Percentiles rank a stretch among this genome's conserved stretches.
phyloP scores from a whole-genome alignment of 2,797 vertebrate genomes.

The Vultur gryphus region DNA sequence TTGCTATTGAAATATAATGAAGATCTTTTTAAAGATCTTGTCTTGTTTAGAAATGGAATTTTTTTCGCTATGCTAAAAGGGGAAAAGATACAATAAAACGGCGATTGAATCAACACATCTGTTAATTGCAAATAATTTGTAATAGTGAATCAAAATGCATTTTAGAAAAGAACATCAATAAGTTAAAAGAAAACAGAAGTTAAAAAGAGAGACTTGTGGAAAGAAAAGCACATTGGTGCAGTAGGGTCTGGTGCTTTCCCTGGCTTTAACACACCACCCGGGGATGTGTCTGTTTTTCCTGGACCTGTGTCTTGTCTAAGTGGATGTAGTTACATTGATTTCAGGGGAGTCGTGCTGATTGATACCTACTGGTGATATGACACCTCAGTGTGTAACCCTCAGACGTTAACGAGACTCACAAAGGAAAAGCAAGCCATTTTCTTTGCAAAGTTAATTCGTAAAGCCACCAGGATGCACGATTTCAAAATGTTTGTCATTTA shows the following conservation, averaged over 20 bases:
- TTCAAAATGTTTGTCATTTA: neutral
- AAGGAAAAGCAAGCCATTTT: neutral
- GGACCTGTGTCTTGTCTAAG: neutral
- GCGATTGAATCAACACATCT: neutral
- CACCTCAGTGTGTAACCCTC: neutral
- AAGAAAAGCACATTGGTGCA: neutral
- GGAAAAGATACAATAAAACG: neutral
- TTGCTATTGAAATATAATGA: neutral
- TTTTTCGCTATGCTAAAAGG: neutral
- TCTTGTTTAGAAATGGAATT: neutral
- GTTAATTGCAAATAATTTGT: neutral
- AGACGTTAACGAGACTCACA: neutral
- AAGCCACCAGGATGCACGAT: neutral
- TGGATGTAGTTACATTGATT: neutral
- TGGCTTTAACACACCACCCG: neutral
- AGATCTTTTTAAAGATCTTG: neutral
- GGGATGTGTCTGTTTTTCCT: neutral
- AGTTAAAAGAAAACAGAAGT: neutral
- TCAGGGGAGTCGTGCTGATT: neutral
- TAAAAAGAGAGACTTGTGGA: neutral
- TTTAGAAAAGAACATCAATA: neutral
- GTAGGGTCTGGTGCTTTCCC: neutral
- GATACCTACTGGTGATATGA: neutral
- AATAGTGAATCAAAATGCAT: neutral
- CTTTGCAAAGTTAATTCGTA: neutral